phyloP scores from a whole-genome alignment of 2,797 vertebrate species.

The Platyrinchus mystaceus region DNA sequence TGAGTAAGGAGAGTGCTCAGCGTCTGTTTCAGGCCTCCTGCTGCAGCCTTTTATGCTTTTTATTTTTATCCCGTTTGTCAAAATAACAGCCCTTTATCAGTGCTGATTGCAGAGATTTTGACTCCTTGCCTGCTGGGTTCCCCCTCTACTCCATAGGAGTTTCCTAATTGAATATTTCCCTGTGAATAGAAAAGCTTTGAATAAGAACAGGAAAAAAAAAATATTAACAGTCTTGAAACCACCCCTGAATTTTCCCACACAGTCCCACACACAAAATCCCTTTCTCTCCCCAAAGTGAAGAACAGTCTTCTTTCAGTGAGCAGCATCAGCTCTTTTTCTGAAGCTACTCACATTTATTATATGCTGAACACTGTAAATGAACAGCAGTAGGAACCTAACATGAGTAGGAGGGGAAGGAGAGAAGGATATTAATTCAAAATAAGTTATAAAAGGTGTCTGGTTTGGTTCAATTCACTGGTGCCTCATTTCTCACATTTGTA shows the following conservation, averaged over 20 bases:
- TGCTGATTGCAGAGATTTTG: constrained; percentile 45
- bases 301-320: background rate
- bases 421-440: background rate
- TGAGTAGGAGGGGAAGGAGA: background rate
- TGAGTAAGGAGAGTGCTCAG: background rate
- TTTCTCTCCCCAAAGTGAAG: background rate
- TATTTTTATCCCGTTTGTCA: constrained; percentile 48
- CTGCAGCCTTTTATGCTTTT: background rate
- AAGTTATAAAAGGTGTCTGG: background rate
- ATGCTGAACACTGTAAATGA: background rate
- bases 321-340: background rate
- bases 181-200: constrained; percentile 11
- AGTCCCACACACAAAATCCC: background rate
- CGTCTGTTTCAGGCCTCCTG: background rate
- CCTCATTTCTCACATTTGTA: background rate
- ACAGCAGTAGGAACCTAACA: background rate
- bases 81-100: constrained; percentile 49
- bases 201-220: background rate
- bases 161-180: constrained; percentile 28
- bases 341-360: background rate
- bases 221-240: background rate
- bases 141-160: background rate
- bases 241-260: background rate
- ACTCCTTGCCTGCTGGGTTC: background rate
- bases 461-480: background rate